Evolutionary conservation across 2,797 vertebrate species (phyloP), one percentile per base, ranked within the genome.

Genomic region (Enteromius treurensis): DNA sequence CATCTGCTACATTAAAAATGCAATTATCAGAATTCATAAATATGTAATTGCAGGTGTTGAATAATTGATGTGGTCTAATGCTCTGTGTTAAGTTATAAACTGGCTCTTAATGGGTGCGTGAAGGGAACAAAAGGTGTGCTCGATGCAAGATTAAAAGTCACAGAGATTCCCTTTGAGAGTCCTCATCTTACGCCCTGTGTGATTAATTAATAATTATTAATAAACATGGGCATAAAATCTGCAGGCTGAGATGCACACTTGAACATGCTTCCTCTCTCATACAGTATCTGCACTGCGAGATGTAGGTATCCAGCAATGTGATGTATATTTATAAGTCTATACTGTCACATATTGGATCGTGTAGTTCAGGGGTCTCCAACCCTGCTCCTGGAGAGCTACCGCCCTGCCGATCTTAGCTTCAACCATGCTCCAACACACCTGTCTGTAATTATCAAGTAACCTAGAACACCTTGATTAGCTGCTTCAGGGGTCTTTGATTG

Each of bases 21-120:
- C 91, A 93, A 93, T 94, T 92, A 93, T 94, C 91, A 90, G 91
- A 94, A 94, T 92, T 90, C 92, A 93, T 94, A 92, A 93, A 94
- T 94, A 92, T 90, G 90, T 92, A 93, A 94, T 93, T 92, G 91
- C 89, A 68, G 84, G 91, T 58, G 11, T n/a, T 95, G 92, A 93
- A 94, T 94, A 94, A 95, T 94, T 93, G 88, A 94, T 93, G 89
- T 81, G 86, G 84, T 49, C 90, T 93, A 93, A 94, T 93, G 91
- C 91, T 88, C 42, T 29, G 55, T 64, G 75, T 85, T 84, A 93
- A 92, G 90, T 89, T 92, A 92, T 92, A 91, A 93, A 91, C 90
- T 89, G 85, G 87, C 89, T 92, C 91, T 93, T 93, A 92, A 91
- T 88, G 86, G 85, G 78, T 82, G 34, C 84, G 37, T 88, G 89